Evolutionary conservation across 2,113 vertebrate genomes (phyloP), one percentile per base, ranked within the genome.

Genomic region (Tamias sibiricus): DNA sequence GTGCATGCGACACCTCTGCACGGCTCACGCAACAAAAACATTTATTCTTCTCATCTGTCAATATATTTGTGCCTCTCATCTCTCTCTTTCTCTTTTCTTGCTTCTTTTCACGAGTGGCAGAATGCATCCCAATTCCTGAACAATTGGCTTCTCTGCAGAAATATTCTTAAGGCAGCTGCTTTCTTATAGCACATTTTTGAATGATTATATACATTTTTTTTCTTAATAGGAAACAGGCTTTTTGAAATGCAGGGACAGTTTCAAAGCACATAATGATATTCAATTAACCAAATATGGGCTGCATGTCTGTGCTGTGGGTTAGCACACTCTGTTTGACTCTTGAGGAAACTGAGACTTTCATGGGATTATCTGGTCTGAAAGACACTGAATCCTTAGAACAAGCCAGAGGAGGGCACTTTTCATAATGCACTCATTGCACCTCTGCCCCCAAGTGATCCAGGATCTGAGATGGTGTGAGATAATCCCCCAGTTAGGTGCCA

Each of bases 11-110:
- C 97, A 98, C 98, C 97, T 98, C 98, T 86, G 47, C 89, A 85
- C 1, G n/a, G 91, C 19, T 37, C 97, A 95, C 28, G 87, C 96
- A 98, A 91, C 95, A 97, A 94, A 97, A 98, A 98, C 97, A 98
- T 97, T 98, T 98, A 98, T 98, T 98, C 40, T 47, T 97, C 97
- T 98, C 97, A 96, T 98, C 98, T 98, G 98, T 98, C 98, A 97
- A 97, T 98, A 97, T 79, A 94, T 97, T 97, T 98, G 96, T 97
- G 98, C 97, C 93, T 85, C 68, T 92, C 54, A 11, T 97, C 77
- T 57, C 9, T 47, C 85, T 96, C 71, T 83, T 42, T 0, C 44
- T 59, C 66, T 71, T 52, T 4, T 77, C 96, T 75, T 68, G 42
- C 7, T 83, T 89, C 97, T 98, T 92, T 97, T 97, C 76, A 96